A percentile compares a stretch with the other conserved stretches of the same genome.
Conservation (phyloP, 2,888 invertebrate genomes). For the Eledona agricola region DNA sequence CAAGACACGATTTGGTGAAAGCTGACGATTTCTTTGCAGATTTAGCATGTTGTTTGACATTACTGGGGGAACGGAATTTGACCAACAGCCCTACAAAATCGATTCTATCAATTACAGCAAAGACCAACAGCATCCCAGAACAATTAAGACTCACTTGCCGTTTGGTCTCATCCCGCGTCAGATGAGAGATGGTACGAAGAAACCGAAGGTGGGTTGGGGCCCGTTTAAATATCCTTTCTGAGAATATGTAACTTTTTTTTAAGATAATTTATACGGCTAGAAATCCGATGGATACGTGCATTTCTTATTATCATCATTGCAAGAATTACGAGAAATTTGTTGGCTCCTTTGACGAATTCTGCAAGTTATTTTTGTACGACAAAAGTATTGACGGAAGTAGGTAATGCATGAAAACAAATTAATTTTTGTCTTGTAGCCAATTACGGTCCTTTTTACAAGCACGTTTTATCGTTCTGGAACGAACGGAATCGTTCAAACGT, state of each 20-base stretch:
- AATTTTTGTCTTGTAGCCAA: conserved; percentile 44
- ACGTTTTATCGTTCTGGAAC: conserved; percentile 55
- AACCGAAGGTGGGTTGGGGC: conserved; percentile 54
- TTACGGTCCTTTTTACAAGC: conserved; percentile 54
- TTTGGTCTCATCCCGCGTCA: conserved; percentile 67
- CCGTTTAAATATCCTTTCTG: conserved; percentile 2
- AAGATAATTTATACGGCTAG: conserved; percentile 76
- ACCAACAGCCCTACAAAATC: conserved; percentile 51
- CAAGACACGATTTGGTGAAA: no score
- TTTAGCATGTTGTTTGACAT: conserved; percentile 59
- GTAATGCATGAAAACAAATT: conserved; percentile 6
- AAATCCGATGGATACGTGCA: conserved; percentile 76
- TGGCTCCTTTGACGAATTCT: conserved; percentile 67
- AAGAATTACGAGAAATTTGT: conserved; percentile 67
- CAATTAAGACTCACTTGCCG: conserved; percentile 73
- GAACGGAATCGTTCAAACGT: conserved; percentile 50
- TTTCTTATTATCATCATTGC: conserved; percentile 75
- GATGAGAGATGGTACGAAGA: conserved; percentile 56
- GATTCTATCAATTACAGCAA: conserved; percentile 48
- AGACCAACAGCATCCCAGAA: conserved; percentile 56
- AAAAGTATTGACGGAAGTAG: conserved; percentile 66
- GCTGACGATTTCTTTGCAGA: no score
- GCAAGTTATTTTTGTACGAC: conserved; percentile 69
- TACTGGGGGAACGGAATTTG: conserved; percentile 38
- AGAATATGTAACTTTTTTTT: no score